phyloP scores from a whole-genome alignment of 92 coral and sea anemone species.

The Zoanthus sociatus region DNA sequence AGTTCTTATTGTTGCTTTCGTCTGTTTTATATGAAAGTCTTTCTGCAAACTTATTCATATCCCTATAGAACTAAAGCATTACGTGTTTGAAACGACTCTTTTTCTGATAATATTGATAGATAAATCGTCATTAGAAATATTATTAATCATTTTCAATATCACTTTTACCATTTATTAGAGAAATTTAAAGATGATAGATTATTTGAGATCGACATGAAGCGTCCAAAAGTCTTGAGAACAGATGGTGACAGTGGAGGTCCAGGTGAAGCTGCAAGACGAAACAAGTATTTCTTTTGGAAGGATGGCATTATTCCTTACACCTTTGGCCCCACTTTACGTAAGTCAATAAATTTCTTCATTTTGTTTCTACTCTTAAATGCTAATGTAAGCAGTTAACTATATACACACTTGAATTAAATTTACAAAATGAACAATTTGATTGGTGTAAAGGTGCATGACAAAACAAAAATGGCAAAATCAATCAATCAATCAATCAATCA shows the following conservation, averaged over 20 bases:
- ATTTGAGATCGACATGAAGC: conserved; percentile 12
- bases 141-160: not conserved
- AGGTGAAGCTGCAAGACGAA: not conserved
- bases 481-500: not conserved
- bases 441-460: not conserved
- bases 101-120: too few relatives aligned
- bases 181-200: conserved; percentile 2
- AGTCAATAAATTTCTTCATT: not conserved
- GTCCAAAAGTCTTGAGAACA: not conserved
- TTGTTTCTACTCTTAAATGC: not conserved
- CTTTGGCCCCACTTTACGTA: not conserved
- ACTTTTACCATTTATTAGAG: not conserved
- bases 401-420: not conserved
- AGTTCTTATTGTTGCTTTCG: too few relatives aligned
- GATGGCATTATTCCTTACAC: conserved; percentile 21
- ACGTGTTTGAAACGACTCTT: too few relatives aligned
- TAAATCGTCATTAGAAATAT: too few relatives aligned
- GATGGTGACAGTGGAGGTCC: not conserved
- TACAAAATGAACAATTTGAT: not conserved
- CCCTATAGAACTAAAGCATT: too few relatives aligned
- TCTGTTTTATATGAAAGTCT: too few relatives aligned
- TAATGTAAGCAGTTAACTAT: not conserved
- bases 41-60: too few relatives aligned
- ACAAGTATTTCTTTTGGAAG: not conserved
- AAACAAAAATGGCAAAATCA: not conserved